Percentiles rank a stretch among this genome's conserved stretches.
phyloP scores from a whole-genome alignment of 2,113 vertebrate genomes.

The Fregetta grallaria region DNA sequence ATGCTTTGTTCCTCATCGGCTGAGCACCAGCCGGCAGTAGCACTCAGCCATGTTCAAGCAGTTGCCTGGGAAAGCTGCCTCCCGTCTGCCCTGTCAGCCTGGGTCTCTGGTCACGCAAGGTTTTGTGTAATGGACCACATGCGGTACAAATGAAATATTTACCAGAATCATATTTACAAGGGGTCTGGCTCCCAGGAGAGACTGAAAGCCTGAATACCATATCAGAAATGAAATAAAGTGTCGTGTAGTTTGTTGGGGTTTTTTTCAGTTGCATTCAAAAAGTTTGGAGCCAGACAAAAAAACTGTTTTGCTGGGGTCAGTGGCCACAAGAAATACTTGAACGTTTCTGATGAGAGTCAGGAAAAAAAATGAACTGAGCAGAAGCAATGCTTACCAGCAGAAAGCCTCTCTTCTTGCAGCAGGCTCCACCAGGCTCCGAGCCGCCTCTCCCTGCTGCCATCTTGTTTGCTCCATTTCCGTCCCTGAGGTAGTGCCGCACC shows the following conservation, averaged over 20 bases:
- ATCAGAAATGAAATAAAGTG: not conserved
- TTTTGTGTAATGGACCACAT: not conserved
- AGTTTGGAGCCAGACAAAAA: not conserved
- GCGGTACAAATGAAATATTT: not conserved
- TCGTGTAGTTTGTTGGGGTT: not conserved
- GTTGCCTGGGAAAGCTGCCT: not conserved
- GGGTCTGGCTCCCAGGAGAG: not conserved
- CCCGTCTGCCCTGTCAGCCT: not conserved
- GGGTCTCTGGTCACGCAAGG: not conserved
- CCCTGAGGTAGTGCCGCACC: not conserved
- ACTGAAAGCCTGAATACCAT: not conserved
- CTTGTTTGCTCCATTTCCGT: not conserved
- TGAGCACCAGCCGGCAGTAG: not conserved
- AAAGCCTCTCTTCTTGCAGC: not conserved
- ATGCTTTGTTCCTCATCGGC: not conserved
- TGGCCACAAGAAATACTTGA: not conserved
- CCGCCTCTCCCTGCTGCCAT: not conserved
- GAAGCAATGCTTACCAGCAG: not conserved
- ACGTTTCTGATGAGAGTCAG: not conserved
- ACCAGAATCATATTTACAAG: not conserved
- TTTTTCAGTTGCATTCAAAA: not conserved
- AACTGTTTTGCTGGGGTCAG: not conserved
- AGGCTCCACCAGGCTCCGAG: rapidly evolving
- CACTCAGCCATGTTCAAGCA: not conserved
- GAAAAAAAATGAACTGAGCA: not conserved